Evolutionary conservation across 2,113 vertebrate species (phyloP), one percentile per base, ranked within the genome.

Genomic region (Neogobius melanostomus): DNA sequence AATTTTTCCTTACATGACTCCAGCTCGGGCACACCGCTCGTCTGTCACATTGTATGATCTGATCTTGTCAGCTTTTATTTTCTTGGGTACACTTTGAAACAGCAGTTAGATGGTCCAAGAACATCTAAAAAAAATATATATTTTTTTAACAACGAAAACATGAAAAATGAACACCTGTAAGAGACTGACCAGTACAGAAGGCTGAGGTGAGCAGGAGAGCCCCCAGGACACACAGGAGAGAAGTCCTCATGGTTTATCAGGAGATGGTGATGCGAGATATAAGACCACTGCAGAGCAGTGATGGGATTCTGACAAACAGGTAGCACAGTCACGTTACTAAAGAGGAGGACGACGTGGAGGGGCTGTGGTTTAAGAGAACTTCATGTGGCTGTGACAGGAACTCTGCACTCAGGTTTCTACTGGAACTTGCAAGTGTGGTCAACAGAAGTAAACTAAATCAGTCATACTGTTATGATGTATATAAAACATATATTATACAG

Each of bases 171-270:
- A 52, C 3, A n/a, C 4, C 0, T 6, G 8, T 0, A 2, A 0
- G 3, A 64, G 12, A 5, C 85, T 90, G 80, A 92, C 88, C 47
- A 0, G 0, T 52, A 82, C 78, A 76, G 71, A 47, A 1, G 4
- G 45, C 82, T 0, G 50, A 17, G 47, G 79, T 43, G 0, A 88
- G 16, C 66, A 87, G 73, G 0, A 59, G 66, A 5, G 72, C 67
- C 16, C 69, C 87, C 68, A 91, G 60, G 71, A 90, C 11, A 60
- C 84, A 79, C 2, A 90, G 62, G 66, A 90, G 79, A 2, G 7
- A 1, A 48, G 67, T 59, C 14, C 12, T 77, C 90, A 91, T 91
- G 14, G 64, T 7, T 53, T 45, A 16, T 57, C 50, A 8, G 49
- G 51, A 52, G 67, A 56, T 6, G 69, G 53, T 0, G 66, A 16